A percentile compares a stretch with the other conserved stretches of the same genome.
These are phyloP conservation scores for Dasysyrphus albostriatus DNA, from an alignment of 2,888 invertebrate species.

Conservation along the genomic window DNA sequence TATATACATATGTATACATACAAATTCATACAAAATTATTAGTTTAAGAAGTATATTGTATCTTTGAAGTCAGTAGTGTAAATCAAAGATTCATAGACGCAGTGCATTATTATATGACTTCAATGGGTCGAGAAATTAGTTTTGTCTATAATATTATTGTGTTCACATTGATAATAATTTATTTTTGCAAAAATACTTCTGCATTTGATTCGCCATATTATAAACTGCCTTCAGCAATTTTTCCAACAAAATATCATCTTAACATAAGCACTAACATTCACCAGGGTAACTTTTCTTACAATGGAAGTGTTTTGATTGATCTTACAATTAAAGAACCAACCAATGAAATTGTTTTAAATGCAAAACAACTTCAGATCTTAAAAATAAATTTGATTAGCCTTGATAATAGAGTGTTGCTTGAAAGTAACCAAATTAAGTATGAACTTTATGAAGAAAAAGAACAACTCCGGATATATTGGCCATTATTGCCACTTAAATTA, in stretches of 20 bases:
- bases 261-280: not conserved
- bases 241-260: not conserved
- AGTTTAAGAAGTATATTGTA: no score
- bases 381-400: not conserved
- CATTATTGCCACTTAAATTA: not conserved
- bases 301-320: constrained; percentile 26
- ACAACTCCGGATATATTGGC: not conserved
- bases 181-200: no score
- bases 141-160: no score
- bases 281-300: not conserved
- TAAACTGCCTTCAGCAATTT: not conserved
- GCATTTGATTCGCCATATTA: no score
- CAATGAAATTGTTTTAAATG: constrained; percentile 14
- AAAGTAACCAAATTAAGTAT: not conserved
- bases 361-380: not conserved
- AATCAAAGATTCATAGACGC: no score
- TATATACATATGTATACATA: no score
- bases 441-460: not conserved
- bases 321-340: constrained; percentile 13
- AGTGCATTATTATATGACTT: no score
- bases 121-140: no score
- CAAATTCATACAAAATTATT: no score
- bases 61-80: no score
- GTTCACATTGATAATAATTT: no score
- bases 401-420: not conserved